Evolutionary conservation across 2,888 invertebrate species (phyloP).

Genomic region (Strigamia crassipes): DNA sequence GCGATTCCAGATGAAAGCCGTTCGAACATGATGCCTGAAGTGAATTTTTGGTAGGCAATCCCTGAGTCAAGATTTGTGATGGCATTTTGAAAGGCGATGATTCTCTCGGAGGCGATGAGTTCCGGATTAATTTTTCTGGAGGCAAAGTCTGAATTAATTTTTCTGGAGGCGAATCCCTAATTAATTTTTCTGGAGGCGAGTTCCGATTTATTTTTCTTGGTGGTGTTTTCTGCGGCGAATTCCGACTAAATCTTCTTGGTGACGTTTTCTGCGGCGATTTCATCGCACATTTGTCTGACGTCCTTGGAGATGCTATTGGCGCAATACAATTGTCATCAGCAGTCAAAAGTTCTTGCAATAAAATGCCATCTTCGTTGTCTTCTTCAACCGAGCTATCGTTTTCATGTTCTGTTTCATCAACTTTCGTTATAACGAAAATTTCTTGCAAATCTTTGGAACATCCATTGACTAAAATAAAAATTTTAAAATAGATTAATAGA

Average conservation of each 20-base stretch:
- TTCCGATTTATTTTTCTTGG: too few relatives aligned
- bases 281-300: background rate
- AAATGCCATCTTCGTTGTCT: background rate
- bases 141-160: too few relatives aligned
- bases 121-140: too few relatives aligned
- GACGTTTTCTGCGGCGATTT: background rate
- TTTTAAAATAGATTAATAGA: too few relatives aligned
- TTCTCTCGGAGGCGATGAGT: too few relatives aligned
- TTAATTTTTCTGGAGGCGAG: too few relatives aligned
- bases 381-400: background rate
- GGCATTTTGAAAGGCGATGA: background rate
- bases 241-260: background rate
- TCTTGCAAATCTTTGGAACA: background rate
- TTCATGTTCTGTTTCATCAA: background rate
- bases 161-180: too few relatives aligned
- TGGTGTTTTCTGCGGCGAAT: background rate
- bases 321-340: background rate
- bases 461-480: background rate
- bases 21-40: background rate
- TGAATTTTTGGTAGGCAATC: background rate
- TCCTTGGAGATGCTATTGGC: background rate
- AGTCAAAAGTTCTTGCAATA: background rate
- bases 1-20: background rate
- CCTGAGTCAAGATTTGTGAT: background rate
- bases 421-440: background rate